A percentile compares a stretch with the other conserved stretches of the same genome.
Evolutionary conservation across 1,140 invertebrate species (phyloP).

Genomic region (Drosophila neocordata): DNA sequence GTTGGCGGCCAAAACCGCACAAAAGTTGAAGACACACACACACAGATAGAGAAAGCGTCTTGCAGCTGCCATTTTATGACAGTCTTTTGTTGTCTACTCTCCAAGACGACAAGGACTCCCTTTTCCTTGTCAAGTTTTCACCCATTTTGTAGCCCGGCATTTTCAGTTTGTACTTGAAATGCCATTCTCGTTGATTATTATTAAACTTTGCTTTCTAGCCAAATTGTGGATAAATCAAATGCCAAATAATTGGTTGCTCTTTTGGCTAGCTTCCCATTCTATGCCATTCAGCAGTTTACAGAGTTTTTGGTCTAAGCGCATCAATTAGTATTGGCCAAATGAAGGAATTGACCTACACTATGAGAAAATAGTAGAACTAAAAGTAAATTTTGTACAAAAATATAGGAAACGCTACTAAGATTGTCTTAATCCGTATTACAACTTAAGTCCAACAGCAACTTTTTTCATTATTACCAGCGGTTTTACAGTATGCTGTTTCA

Average conservation of each 20-base stretch:
- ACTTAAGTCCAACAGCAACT: too few species aligned
- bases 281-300: slow-evolving; percentile 15
- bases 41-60: slow-evolving; percentile 19
- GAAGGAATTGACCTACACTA: slow-evolving; percentile 4
- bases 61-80: slow-evolving; percentile 71
- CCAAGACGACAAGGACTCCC: slow-evolving; percentile 1
- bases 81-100: slow-evolving; percentile 60
- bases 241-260: slow-evolving; percentile 28
- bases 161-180: slow-evolving; percentile 17
- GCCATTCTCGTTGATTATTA: slow-evolving; percentile 14
- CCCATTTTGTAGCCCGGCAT: neutral
- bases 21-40: slow-evolving; percentile 25
- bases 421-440: too few species aligned
- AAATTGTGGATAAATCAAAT: slow-evolving; percentile 49
- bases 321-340: slow-evolving; percentile 15
- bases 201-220: slow-evolving; percentile 22
- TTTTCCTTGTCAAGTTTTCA: slow-evolving; percentile 19
- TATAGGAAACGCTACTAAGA: too few species aligned
- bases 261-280: neutral
- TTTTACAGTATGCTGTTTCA: too few species aligned
- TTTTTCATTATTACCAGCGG: too few species aligned
- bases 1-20: slow-evolving; percentile 18
- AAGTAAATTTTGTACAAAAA: too few species aligned
- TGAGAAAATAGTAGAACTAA: too few species aligned
- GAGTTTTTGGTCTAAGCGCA: slow-evolving; percentile 4